Base-by-base conservation (phyloP, 2,888 invertebrate species). In the Ryuthela nishihirai region DNA sequence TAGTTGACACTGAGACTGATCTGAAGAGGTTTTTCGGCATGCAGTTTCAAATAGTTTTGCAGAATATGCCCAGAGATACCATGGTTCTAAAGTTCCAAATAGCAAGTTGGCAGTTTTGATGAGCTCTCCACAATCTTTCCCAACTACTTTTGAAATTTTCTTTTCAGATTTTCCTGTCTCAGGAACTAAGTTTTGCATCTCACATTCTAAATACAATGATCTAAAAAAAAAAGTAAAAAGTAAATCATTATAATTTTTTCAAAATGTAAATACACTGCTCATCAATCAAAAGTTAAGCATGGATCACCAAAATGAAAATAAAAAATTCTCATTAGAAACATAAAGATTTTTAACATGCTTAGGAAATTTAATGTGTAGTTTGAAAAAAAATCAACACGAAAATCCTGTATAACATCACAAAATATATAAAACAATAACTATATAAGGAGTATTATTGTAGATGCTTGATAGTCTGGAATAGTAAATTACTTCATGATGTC, bases 41-140 rank as follows among this genome's bases (percentile, higher is more conserved):
- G 71, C 66, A 26, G 55, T 44, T 44, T 70, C 69, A 67, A 77
- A 77, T 62, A 54, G 39, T 29, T 48, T 59, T 18, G 54, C 60
- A 23, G 58, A 43, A 45, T 85, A 89, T 64, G 83, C 82, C 91
- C 92, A 92, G 52, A 91, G 83, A 70, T 88, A 91, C 54, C 84
- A 84, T n/a, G 86, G 84, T 70, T 90, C 88, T 62, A 91, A 79
- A 0, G 88, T 85, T 49, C 85, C 85, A 71, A 92, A 87, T 23
- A 92, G 75, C 62, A 90, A 77, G 75, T 90, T 91, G 1, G 88
- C 88, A 18, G 87, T 87, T 74, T 90, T 90, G 12, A 85, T 78
- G 35, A 89, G 79, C 71, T 91, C 90, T 32, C 71, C 71, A 35
- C 42, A 39, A 44, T 59, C 55, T 50, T 43, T 68, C 25, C 25